Base-by-base conservation (phyloP, 2,888 invertebrate genomes). In the Cataglyphis cursor region DNA sequence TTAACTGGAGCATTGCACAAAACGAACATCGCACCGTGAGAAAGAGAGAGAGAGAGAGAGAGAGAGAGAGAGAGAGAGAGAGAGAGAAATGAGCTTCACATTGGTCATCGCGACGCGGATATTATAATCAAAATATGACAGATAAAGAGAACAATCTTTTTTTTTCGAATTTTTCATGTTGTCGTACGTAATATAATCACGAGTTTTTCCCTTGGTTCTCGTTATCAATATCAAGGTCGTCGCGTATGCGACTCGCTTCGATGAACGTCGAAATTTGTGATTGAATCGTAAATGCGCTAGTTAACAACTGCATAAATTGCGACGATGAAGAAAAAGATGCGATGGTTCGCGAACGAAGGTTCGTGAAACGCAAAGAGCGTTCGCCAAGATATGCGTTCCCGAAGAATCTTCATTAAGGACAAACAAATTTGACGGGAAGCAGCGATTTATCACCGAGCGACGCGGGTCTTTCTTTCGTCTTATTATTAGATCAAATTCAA, bases 1-100 rank as follows among this genome's bases (percentile, higher is more conserved):
- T 76, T 76, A 76, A 76, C 54, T 76, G n/a, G 70, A 54, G 76
- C 76, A 54, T 76, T 68, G 10, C 76, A 28, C 41, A 31, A 78
- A 48, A 44, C 72, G 31, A 18, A 31, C 18, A 68, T 15, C 9
- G 57, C 21, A 70, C 41, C 44, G 57, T 78, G 21, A 78, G 70
- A 57, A 35, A 59, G 18, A 38, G 6, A 48, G 18, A 44, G 65
- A 76, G 31, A 48, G 35, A 64, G 18, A 44, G 41, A 41, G 41
- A 12, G 12, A 44, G 41, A 41, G 41, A 41, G 9, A 38, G 41
- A 41, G 6, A 41, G 6, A 41, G 0, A 3, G 41, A n/a, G n/a
- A n/a, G n/a, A n/a, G 24, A 24, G 9, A 35, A 35, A 35, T 35
- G 3, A 5, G 44, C 31, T 6, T 6, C 5, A 35, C 68, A 44